Conservation (phyloP, 2,888 invertebrate genomes). For the Drosophila algonquin region DNA sequence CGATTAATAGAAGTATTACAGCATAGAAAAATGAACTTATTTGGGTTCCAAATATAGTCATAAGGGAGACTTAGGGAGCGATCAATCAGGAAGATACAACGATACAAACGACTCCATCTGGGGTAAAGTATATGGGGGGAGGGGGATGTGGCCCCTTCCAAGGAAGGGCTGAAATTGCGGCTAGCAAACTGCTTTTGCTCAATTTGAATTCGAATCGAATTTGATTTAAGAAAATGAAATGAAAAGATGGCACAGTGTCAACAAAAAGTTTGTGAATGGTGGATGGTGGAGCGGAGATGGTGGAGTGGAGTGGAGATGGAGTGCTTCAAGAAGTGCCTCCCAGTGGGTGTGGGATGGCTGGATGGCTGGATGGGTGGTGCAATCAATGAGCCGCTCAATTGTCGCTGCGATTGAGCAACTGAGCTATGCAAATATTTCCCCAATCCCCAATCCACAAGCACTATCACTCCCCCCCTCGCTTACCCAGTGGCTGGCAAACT, state of each 20-base stretch:
- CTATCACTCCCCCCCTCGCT: not conserved
- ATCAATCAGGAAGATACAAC: not conserved
- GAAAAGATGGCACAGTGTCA: conserved; percentile 66
- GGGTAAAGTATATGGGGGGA: not conserved
- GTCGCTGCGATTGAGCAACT: conserved; percentile 77
- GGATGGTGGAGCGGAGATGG: not conserved
- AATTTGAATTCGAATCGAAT: conserved; percentile 75
- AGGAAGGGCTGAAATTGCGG: conserved; percentile 34
- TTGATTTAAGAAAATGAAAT: conserved; percentile 64
- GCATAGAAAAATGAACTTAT: not conserved
- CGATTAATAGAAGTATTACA: too few species aligned
- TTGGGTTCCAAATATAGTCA: not conserved
- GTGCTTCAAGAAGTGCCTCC: not conserved
- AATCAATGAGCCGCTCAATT: conserved; percentile 77
- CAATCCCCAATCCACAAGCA: not conserved
- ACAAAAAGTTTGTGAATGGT: conserved; percentile 49
- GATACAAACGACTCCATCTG: not conserved
- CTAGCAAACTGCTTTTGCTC: conserved; percentile 56
- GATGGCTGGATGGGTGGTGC: conserved; percentile 67
- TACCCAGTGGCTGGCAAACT: conserved; percentile 34
- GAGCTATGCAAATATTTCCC: conserved; percentile 70
- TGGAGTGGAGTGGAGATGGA: not conserved
- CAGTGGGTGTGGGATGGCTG: not conserved
- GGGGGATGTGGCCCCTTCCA: not conserved
- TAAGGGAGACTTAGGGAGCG: not conserved